Conservation (phyloP, 2,888 invertebrate species). For the Lasius platythorax region DNA sequence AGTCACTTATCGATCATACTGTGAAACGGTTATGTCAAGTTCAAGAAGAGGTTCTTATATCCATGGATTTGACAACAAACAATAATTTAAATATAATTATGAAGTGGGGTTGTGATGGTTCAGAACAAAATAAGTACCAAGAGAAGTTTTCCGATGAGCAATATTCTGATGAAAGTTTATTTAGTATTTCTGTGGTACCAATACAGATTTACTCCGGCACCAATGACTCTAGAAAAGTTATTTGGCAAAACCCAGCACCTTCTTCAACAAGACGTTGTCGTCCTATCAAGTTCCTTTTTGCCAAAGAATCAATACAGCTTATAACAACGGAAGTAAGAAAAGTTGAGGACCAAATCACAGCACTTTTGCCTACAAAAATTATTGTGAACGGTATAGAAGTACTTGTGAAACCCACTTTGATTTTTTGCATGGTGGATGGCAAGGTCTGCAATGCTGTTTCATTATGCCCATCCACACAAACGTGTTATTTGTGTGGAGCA, state of each 20-base stretch:
- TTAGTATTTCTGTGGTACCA: slow-evolving; percentile 6
- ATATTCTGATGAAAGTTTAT: slow-evolving; percentile 21
- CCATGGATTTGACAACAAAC: not conserved
- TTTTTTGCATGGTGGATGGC: slow-evolving; percentile 38
- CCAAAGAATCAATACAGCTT: slow-evolving; percentile 4
- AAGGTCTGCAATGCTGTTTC: slow-evolving; percentile 39
- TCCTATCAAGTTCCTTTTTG: slow-evolving; percentile 28
- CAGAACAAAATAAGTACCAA: slow-evolving; percentile 22
- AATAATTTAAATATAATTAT: slow-evolving; percentile 11
- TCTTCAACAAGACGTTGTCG: slow-evolving; percentile 33
- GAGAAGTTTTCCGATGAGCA: slow-evolving; percentile 19
- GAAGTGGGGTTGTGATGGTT: slow-evolving; percentile 42
- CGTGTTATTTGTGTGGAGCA: slow-evolving; percentile 45
- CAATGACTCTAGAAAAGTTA: not conserved
- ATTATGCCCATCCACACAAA: too few species aligned
- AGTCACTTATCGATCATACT: slow-evolving; percentile 40
- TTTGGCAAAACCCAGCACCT: slow-evolving; percentile 22
- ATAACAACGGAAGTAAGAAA: slow-evolving; percentile 18
- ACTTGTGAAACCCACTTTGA: slow-evolving; percentile 24
- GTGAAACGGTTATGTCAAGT: slow-evolving; percentile 3
- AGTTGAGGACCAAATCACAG: not conserved
- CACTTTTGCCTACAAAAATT: slow-evolving; percentile 25
- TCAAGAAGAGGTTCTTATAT: slow-evolving; percentile 11
- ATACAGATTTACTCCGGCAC: not conserved
- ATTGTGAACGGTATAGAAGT: slow-evolving; percentile 1